These are phyloP conservation scores for Proterorhinus semilunaris DNA, from an alignment of 2,113 vertebrate genomes.

Conservation along the genomic window DNA sequence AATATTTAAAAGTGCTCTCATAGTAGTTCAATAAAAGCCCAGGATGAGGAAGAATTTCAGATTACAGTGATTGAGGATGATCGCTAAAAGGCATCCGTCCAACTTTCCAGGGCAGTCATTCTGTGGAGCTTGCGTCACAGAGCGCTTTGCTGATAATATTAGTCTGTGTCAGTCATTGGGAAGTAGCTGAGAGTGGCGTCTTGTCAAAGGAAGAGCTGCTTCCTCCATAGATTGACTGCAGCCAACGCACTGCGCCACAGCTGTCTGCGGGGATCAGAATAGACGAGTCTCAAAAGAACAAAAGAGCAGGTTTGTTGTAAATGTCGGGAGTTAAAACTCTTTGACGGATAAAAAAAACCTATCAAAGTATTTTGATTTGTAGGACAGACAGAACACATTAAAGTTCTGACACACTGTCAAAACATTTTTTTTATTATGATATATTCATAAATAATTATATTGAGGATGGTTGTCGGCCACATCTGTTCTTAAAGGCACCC, in stretches of 20 bases:
- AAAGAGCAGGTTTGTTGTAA: neutral
- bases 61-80: slow-evolving; percentile 29
- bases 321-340: neutral
- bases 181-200: slow-evolving; percentile 8
- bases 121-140: neutral
- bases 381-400: neutral
- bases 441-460: no score
- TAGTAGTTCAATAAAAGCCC: slow-evolving; percentile 24
- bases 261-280: neutral
- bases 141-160: neutral
- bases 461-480: no score
- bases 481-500: no score
- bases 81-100: slow-evolving; percentile 19
- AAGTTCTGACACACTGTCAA: neutral
- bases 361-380: neutral
- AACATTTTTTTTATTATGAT: no score
- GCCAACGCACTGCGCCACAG: neutral
- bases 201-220: neutral
- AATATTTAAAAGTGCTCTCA: slow-evolving; percentile 35
- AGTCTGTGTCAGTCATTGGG: slow-evolving; percentile 14
- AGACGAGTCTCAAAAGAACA: neutral
- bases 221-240: neutral
- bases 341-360: neutral
- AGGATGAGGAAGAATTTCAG: slow-evolving; percentile 19
- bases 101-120: slow-evolving; percentile 5